Conservation (phyloP, 1,140 invertebrate genomes). For the Cotesia typhae region DNA sequence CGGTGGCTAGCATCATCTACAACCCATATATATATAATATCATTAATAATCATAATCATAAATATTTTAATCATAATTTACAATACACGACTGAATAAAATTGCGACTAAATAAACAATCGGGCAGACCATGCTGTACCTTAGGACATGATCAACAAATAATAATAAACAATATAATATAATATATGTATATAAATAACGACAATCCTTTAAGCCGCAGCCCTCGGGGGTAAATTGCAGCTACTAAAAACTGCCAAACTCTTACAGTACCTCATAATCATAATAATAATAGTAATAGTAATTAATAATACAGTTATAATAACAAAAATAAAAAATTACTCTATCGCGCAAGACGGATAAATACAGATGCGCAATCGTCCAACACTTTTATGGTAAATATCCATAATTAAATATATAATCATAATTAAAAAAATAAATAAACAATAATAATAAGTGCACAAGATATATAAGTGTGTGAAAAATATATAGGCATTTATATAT, state of each 20-base stretch:
- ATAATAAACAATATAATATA: constrained; percentile 12
- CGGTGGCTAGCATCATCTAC: neutral
- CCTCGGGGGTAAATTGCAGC: constrained; percentile 22
- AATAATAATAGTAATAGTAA: neutral
- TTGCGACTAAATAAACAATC: constrained; percentile 12
- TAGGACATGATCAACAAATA: constrained; percentile 8
- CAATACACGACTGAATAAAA: constrained; percentile 18
- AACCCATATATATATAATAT: neutral
- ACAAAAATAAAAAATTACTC: constrained; percentile 21
- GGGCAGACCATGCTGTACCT: constrained; percentile 32
- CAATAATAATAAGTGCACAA: constrained; percentile 29
- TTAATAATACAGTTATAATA: constrained; percentile 4
- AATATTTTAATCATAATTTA: neutral
- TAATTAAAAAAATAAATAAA: constrained; percentile 19
- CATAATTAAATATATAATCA: constrained; percentile 26
- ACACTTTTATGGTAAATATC: constrained; percentile 18
- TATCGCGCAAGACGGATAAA: constrained; percentile 35
- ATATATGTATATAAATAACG: neutral
- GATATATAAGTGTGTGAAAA: constrained; percentile 29
- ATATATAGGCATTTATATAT: constrained; percentile 28
- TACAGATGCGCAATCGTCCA: constrained; percentile 33
- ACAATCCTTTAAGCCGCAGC: constrained; percentile 29
- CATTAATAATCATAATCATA: neutral
- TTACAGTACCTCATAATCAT: constrained; percentile 26
- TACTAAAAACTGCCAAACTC: constrained; percentile 31